These are phyloP conservation scores for Tiaroga cobitis DNA, from an alignment of 2,797 vertebrate species.

Conservation along the genomic window DNA sequence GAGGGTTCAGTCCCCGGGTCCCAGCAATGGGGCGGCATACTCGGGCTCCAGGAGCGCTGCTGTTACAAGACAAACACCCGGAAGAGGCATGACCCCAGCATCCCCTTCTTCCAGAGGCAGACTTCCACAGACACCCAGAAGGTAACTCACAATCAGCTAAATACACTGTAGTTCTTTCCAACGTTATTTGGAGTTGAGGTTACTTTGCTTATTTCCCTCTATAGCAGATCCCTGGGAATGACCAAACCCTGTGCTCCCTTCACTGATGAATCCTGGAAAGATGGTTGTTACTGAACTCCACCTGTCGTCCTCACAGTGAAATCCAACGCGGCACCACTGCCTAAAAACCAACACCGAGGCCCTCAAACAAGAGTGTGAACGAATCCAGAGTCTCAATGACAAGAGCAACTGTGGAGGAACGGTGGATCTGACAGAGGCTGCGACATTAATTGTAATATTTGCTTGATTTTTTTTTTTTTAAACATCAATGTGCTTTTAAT, in stretches of 20 bases:
- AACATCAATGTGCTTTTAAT: constrained; percentile 65
- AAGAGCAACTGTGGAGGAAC: constrained; percentile 18
- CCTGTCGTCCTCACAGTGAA: constrained; percentile 54
- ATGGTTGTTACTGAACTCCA: constrained; percentile 85
- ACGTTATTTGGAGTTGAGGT: not conserved
- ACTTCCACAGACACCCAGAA: constrained; percentile 78
- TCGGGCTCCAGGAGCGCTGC: constrained; percentile 66
- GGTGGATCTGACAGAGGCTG: constrained; percentile 21
- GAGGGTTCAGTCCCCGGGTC: constrained; percentile 78
- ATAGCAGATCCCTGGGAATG: constrained; percentile 81
- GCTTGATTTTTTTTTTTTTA: constrained; percentile 59
- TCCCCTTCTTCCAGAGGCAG: constrained; percentile 77
- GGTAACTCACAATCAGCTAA: constrained; percentile 68
- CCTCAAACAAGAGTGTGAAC: constrained; percentile 32
- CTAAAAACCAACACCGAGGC: constrained; percentile 42
- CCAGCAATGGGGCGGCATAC: constrained; percentile 70
- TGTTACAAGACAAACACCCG: constrained; percentile 67
- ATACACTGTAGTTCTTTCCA: not conserved
- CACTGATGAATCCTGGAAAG: constrained; percentile 90
- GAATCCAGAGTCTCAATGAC: constrained; percentile 20
- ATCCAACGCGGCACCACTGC: constrained; percentile 59
- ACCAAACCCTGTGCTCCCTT: constrained; percentile 70
- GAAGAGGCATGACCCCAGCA: constrained; percentile 70
- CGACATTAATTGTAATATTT: constrained; percentile 45
- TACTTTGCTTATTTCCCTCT: constrained; percentile 24